Evolutionary conservation across 92 coral and sea anemone genomes (phyloP).

Genomic region (Porites cylindrica): DNA sequence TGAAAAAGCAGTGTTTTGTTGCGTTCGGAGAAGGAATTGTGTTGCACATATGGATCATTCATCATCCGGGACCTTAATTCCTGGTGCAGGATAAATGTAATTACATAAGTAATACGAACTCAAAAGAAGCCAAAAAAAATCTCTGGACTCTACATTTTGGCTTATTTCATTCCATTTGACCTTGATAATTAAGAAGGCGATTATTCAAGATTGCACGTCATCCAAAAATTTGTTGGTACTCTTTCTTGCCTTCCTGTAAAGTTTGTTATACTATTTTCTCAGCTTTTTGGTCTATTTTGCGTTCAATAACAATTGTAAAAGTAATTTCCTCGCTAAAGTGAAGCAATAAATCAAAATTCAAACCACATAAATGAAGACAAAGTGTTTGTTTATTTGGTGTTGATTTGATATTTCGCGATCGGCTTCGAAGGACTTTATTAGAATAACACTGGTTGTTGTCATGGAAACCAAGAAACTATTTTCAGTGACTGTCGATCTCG

Average conservation of each 20-base stretch:
- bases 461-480: slow-evolving; percentile 3
- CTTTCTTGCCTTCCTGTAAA: too few species aligned
- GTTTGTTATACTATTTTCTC: too few species aligned
- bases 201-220: neutral
- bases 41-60: too few species aligned
- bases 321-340: slow-evolving; percentile 22
- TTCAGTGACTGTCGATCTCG: slow-evolving; percentile 4
- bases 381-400: slow-evolving; percentile 22
- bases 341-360: slow-evolving; percentile 31
- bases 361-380: slow-evolving; percentile 18
- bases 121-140: neutral
- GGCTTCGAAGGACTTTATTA: slow-evolving; percentile 40
- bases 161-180: neutral
- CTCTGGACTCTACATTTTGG: slow-evolving; percentile 14
- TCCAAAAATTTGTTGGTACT: neutral
- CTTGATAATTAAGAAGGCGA: neutral
- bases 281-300: neutral
- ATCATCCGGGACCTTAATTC: too few species aligned
- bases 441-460: slow-evolving; percentile 43
- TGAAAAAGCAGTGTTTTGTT: too few species aligned
- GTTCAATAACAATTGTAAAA: slow-evolving; percentile 19
- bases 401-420: slow-evolving; percentile 33
- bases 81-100: too few species aligned
- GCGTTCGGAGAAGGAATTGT: too few species aligned
- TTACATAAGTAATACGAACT: neutral